Base-by-base conservation (phyloP, 2,888 invertebrate species). In the Girardia tigrina region DNA sequence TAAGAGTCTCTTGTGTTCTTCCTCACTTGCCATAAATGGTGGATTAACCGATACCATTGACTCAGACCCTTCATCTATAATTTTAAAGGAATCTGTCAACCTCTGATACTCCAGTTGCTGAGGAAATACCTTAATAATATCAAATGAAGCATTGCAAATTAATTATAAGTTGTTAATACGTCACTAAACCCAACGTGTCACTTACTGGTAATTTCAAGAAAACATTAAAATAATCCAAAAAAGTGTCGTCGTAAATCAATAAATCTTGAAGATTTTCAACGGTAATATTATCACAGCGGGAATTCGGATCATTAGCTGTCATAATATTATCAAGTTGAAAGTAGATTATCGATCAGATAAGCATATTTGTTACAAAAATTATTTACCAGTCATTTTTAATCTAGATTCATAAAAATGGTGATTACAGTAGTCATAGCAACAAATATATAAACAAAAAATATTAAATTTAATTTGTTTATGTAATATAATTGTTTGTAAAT, bases 151-250 rank as follows among this genome's bases (percentile, higher is more conserved):
- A n/a, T n/a, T n/a, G n/a, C n/a, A n/a, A n/a, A n/a, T n/a, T 4
- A 70, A n/a, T 6, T 70, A 1, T 73, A 26, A 72, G 6, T 8
- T 72, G 28, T 14, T 20, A 12, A 36, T 12, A 36, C 8, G 16
- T 36, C 8, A 36, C 8, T 36, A 12, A 36, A n/a, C n/a, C n/a
- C n/a, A n/a, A 2, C 6, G n/a, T 26, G 23, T 8, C 56, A 81
- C 82, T 80, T 78, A 84, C 84, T 26, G 83, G 83, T n/a, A 83
- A 79, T 6, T 80, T 78, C 12, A 84, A 80, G 77, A 84, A 84
- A 27, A 82, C 81, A 78, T 84, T 84, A 80, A 84, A 84, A 78
- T 83, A 84, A 76, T 84, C 84, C 75, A 84, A 78, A 78, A 84
- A 84, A 20, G 83, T 79, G 78, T 84, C 84, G 80, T 84, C 84